Evolutionary conservation across 2,888 invertebrate genomes (phyloP), one percentile per base, ranked within the genome.

Genomic region (Colostygia pectinataria): DNA sequence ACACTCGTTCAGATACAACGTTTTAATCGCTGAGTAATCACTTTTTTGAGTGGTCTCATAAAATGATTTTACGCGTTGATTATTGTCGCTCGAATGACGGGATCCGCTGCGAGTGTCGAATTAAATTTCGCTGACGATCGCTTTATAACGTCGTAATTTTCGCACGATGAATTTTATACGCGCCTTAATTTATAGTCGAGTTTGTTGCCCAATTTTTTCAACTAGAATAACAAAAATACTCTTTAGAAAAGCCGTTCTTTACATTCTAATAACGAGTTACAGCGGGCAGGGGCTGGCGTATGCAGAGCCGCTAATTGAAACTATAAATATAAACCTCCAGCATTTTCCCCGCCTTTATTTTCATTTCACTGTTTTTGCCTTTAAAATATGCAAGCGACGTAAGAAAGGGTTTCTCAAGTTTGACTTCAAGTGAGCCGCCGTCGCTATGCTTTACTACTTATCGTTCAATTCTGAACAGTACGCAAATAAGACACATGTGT

Each of bases 261-360:
- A 61, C 61, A 68, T 66, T 66, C 63, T 71, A 71, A 69, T 70
- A 72, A 68, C 68, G 63, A 65, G 68, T 65, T 65, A 67, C 58
- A 59, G 65, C 63, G 61, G 57, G 57, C 61, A 61, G 65, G 60
- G 66, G 65, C 20, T 56, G 70, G 68, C 68, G 78, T 79, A 76
- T 82, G 82, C 80, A 66, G 75, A 75, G 68, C 73, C 72, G 75
- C 77, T 87, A 87, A 87, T 87, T 87, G 83, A 85, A 85, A 85
- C 86, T 83, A 85, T 85, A 86, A 87, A 86, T 87, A 85, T 79
- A 77, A 78, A 71, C 62, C 71, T 65, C 71, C 66, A 75, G 71
- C 77, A 70, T 77, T 80, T 80, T 77, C 64, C 69, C 62, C 63
- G 66, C 69, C 62, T 67, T 67, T 75, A 76, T 78, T 82, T 79